phyloP scores from a whole-genome alignment of 2,797 vertebrate species.

The Manis crassicaudata region DNA sequence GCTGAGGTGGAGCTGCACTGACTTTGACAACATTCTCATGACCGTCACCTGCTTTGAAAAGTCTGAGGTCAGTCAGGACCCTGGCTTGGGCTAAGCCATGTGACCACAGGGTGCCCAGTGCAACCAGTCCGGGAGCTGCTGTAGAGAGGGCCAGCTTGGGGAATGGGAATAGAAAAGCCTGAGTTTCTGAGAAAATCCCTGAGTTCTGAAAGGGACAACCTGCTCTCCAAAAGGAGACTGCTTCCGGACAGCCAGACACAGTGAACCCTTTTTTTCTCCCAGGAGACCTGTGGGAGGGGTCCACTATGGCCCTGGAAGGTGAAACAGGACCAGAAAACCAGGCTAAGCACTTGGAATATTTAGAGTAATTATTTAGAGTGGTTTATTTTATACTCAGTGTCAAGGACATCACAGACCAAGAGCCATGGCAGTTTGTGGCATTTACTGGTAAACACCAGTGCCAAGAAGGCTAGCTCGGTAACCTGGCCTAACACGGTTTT shows the following conservation, averaged over 20 bases:
- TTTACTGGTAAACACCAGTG: neutral
- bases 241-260: neutral
- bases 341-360: too few species aligned
- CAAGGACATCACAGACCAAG: neutral
- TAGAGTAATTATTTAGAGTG: neutral
- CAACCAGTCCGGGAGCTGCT: neutral
- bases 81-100: neutral
- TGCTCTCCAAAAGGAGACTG: neutral
- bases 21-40: conserved; percentile 97
- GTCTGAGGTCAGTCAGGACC: conserved; percentile 87
- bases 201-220: neutral
- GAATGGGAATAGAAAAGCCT: neutral
- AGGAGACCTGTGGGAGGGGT: neutral
- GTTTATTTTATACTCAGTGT: neutral
- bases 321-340: neutral
- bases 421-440: neutral
- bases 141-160: neutral
- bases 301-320: neutral
- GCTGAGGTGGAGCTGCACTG: conserved; percentile 96
- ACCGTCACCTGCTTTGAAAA: conserved; percentile 93
- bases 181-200: neutral
- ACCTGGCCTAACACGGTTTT: neutral
- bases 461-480: neutral
- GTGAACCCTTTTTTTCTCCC: neutral
- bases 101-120: neutral